Conservation (phyloP, 2,797 vertebrate genomes). For the Sternarchorhynchus goeldii region DNA sequence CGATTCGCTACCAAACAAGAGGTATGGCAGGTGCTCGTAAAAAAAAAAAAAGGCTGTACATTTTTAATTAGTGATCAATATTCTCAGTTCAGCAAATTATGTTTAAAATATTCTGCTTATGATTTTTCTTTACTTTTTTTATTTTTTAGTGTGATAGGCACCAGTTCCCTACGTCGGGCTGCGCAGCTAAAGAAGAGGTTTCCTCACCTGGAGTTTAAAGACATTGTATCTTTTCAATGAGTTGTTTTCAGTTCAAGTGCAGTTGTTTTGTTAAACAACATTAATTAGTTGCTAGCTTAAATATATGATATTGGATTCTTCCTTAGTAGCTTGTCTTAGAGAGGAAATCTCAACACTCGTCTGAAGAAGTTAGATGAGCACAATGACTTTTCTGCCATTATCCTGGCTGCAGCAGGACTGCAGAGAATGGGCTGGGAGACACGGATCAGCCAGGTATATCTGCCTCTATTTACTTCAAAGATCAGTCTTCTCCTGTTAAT, state of each 20-base stretch:
- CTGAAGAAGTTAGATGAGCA: slow-evolving; percentile 94
- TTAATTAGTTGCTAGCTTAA: background rate
- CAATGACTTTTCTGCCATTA: slow-evolving; percentile 88
- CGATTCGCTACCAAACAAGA: slow-evolving; percentile 83
- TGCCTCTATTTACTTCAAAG: background rate
- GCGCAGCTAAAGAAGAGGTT: slow-evolving; percentile 94
- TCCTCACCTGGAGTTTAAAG: slow-evolving; percentile 90
- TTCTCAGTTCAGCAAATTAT: background rate
- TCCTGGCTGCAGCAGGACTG: slow-evolving; percentile 91
- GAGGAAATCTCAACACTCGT: slow-evolving; percentile 96
- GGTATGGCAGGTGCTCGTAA: slow-evolving; percentile 69
- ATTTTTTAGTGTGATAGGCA: slow-evolving; percentile 85
- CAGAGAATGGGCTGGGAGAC: slow-evolving; percentile 93
- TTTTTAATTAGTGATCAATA: too few relatives aligned
- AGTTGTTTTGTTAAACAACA: background rate
- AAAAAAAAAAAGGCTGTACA: too few relatives aligned
- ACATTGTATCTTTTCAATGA: slow-evolving; percentile 89
- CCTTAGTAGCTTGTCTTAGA: slow-evolving; percentile 74
- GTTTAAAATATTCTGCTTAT: background rate
- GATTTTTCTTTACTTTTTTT: background rate
- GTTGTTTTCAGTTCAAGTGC: background rate
- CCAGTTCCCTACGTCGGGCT: slow-evolving; percentile 93
- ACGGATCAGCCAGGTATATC: slow-evolving; percentile 87
- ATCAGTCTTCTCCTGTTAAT: background rate
- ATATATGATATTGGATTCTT: slow-evolving; percentile 33